phyloP scores from a whole-genome alignment of 2,113 vertebrate species.

The Tamias sibiricus region DNA sequence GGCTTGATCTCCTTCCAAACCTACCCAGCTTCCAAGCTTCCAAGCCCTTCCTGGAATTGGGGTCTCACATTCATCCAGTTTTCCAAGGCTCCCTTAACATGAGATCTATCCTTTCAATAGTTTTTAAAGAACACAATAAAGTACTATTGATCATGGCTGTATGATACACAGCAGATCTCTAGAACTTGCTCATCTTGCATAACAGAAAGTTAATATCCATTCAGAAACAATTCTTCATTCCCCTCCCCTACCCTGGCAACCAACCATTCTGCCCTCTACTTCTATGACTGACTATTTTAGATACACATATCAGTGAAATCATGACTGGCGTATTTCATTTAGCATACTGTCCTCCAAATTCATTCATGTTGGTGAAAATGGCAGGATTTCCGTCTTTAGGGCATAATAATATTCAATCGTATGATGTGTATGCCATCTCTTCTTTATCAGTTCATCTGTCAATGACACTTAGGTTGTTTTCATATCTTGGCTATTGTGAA shows the following conservation, averaged over 20 bases:
- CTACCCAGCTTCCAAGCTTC: neutral
- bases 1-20: neutral
- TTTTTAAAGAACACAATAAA: neutral
- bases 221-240: neutral
- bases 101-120: neutral
- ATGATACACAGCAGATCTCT: neutral
- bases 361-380: neutral
- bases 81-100: neutral
- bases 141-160: neutral
- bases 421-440: too few relatives aligned
- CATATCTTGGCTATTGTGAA: neutral
- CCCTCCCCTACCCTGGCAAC: too few relatives aligned
- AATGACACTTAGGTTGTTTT: neutral
- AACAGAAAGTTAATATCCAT: neutral
- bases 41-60: too few relatives aligned
- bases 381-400: neutral
- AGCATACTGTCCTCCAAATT: neutral
- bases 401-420: neutral
- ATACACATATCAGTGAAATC: neutral
- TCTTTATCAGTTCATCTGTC: neutral
- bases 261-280: neutral
- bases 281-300: neutral
- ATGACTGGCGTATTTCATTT: neutral
- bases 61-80: too few relatives aligned
- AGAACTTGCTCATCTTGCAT: neutral